phyloP scores from a whole-genome alignment of 1,140 invertebrate species.

The Eumeta japonica region DNA sequence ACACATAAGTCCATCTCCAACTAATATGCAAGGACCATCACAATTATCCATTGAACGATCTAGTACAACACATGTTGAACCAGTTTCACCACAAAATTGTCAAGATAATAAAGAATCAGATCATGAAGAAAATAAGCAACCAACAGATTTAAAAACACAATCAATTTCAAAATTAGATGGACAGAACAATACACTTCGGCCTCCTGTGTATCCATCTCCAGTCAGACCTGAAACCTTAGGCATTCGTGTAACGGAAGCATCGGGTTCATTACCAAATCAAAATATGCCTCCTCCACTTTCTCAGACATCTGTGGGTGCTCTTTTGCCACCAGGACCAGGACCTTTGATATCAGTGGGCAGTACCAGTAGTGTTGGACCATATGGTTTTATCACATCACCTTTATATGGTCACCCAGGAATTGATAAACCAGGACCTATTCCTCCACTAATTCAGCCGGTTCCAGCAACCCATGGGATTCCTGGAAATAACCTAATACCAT shows the following conservation, averaged over 20 bases:
- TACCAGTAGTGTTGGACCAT: slow-evolving; percentile 49
- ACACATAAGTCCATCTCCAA: slow-evolving; percentile 47
- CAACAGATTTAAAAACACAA: slow-evolving; percentile 47
- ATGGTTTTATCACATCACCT: slow-evolving; percentile 56
- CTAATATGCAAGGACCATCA: slow-evolving; percentile 36
- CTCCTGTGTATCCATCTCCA: slow-evolving; percentile 46
- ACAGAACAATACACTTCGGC: slow-evolving; percentile 39
- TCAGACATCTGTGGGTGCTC: slow-evolving; percentile 54
- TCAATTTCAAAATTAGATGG: slow-evolving; percentile 37
- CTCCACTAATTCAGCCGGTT: slow-evolving; percentile 58
- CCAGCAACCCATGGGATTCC: slow-evolving; percentile 48
- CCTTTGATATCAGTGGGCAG: slow-evolving; percentile 60
- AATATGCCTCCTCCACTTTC: slow-evolving; percentile 47
- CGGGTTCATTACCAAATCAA: slow-evolving; percentile 29
- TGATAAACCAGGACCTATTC: slow-evolving; percentile 42
- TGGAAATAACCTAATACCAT: slow-evolving; percentile 29
- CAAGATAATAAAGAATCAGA: slow-evolving; percentile 47
- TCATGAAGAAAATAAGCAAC: slow-evolving; percentile 40
- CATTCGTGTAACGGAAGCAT: slow-evolving; percentile 31
- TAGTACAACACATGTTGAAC: slow-evolving; percentile 35
- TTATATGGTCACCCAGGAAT: slow-evolving; percentile 38
- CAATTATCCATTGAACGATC: slow-evolving; percentile 51
- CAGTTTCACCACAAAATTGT: slow-evolving; percentile 41
- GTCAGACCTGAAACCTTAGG: slow-evolving; percentile 47
- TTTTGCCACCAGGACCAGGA: slow-evolving; percentile 58